Base-by-base conservation (phyloP, 2,113 vertebrate species). In the Barnardius zonarius region DNA sequence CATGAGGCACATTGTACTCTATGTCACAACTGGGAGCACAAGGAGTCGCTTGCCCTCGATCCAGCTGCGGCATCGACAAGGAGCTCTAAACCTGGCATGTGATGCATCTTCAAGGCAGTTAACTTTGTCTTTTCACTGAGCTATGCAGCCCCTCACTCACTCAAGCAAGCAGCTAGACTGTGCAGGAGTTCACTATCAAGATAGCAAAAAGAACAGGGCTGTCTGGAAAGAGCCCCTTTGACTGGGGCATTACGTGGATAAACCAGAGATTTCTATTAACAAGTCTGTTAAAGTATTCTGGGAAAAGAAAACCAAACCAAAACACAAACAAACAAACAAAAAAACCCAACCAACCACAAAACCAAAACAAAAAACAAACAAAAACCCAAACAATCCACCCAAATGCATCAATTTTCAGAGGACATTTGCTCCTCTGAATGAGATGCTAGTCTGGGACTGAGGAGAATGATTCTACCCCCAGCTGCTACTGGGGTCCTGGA, bases 1-100 rank as follows among this genome's bases (percentile, higher is more conserved):
- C 30, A 10, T 15, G 23, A 55, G 30, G 67, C 17, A 3, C 6
- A 1, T 5, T 13, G 22, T 30, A 46, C 31, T 84, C 4, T 10
- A 0, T 10, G 25, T 11, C 55, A 27, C 37, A 55, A 0, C 66
- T 39, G 37, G 44, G 7, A 79, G 6, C 30, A 30, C 18, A 1
- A 6, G 11, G 18, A 27, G 28, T 4, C 16, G 2, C 41, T 86
- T 61, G 8, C 17, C 73, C 83, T 37, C 0, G 0, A 28, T 25
- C 9, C 31, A 57, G 39, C 57, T 57, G n/a, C 25, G 31, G 49
- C 49, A 69, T 23, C 1, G 0, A 24, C 33, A 76, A 68, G 16
- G 10, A 73, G 63, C 57, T 87, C 17, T 74, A 91, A 49, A 43
- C 9, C 19, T 31, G n/a, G 35, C 55, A 54, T 1, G 2, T 2